Evolutionary conservation across 53 echinoderm and acorn worm genomes (phyloP), one percentile per base, ranked within the genome.

Genomic region (Paelopatides confundens): DNA sequence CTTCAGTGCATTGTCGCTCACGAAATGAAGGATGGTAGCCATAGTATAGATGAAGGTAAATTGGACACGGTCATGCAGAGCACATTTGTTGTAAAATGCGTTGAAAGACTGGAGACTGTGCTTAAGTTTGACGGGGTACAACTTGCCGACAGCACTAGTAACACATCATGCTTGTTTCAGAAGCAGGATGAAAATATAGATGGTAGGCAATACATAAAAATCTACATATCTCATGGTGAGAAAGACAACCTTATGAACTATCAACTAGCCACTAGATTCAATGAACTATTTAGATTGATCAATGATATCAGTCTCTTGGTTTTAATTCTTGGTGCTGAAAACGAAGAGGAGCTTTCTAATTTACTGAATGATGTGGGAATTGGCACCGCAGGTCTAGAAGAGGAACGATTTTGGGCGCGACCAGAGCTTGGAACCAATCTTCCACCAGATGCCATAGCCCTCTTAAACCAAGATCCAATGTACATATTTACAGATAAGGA

Each of bases 401-500:
- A 78, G 24, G 79, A 78, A 23, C 32, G 33, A 8, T 51, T 78
- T 47, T 77, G 77, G 77, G n/a, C n/a, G 7, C 47, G 11, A 18
- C 79, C 79, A 23, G 12, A 50, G 7, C 90, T 89, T 5, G 97
- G 97, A 31, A 66, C 70, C 29, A 74, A 43, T 4, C 71, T 97
- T 49, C 93, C 90, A 62, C 39, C 69, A 13, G 88, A 93, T 67
- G 77, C 88, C 43, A 64, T 35, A 21, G 92, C 92, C n/a, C 93
- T 95, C 37, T 78, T 97, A 11, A 88, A 93, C 54, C 90, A 93
- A 33, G 92, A 97, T 53, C 87, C 87, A 29, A 89, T 81, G 88
- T 90, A 91, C 71, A 84, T 62, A 3, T 95, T 93, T 74, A 17
- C 52, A 18, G 28, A 62, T 49, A 88, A 66, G 0, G 97, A 97